Base-by-base conservation (phyloP, 2,888 invertebrate species). In the Drosophila robusta region DNA sequence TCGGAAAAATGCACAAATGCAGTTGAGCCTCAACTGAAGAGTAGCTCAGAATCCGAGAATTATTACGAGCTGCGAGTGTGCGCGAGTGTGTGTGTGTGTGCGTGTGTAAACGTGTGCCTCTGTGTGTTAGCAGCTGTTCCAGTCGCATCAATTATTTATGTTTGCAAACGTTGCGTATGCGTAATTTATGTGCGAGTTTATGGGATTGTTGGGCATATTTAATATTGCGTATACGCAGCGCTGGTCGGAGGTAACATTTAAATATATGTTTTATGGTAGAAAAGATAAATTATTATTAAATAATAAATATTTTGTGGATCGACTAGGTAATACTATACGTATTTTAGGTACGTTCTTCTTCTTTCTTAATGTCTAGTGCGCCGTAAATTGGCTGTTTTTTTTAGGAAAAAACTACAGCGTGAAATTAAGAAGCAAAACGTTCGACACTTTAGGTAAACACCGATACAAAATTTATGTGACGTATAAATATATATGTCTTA, bases 191-290 rank as follows among this genome's bases (percentile, higher is more conserved):
- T 5, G 14, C 36, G 32, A 32, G 24, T 42, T 75, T 54, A 55
- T 54, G 49, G 38, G 47, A 36, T 52, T 34, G 26, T 26, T 44
- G 18, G 24, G n/a, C 42, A 39, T 39, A 52, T 29, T n/a, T 34
- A 34, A 78, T 49, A 70, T 79, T 49, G 64, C 69, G 76, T 70
- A 79, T 79, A 76, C 72, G 64, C 62, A 45, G 39, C 11, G 51
- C 46, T 18, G 56, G 12, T 39, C 14, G 3, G 0, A 36, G 12
- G 34, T 34, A 11, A 9, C 5, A 51, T 39, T 51, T 41, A 7
- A 16, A 52, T 52, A 32, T 16, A 34, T n/a, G 3, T 42, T 50
- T 36, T 29, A 14, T 11, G 14, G 32, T 8, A 41, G 12, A 12
- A 34, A 34, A 34, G 12, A 34, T 12, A 12, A 34, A 34, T 34